Conservation (phyloP, 2,797 vertebrate species). For the Lepilemur septentrionalis region DNA sequence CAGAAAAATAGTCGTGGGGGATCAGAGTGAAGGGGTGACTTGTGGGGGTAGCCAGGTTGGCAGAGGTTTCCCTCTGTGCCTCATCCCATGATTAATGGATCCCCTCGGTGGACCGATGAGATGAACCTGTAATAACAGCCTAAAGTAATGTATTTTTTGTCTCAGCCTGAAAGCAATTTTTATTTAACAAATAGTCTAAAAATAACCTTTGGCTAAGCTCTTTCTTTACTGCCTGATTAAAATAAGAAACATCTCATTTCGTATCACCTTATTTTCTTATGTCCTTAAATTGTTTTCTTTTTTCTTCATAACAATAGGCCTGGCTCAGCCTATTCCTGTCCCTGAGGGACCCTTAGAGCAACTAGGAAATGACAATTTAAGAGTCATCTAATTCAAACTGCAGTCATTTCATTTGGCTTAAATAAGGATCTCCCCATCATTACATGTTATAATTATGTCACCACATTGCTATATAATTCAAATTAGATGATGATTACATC, state of each 20-base stretch:
- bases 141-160: neutral
- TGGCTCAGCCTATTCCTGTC: neutral
- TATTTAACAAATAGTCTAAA: constrained; percentile 39
- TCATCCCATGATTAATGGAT: neutral
- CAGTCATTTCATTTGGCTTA: constrained; percentile 37
- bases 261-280: constrained; percentile 4
- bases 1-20: neutral
- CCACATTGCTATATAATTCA: constrained; percentile 66
- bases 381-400: constrained; percentile 40
- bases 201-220: constrained; percentile 4
- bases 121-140: neutral
- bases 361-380: constrained; percentile 57
- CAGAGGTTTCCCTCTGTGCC: neutral
- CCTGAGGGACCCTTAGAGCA: constrained; percentile 24
- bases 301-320: neutral
- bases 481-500: constrained; percentile 71
- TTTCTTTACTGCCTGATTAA: constrained; percentile 30
- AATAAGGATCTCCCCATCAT: constrained; percentile 44
- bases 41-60: no score
- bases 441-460: constrained; percentile 71
- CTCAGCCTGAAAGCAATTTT: constrained; percentile 43
- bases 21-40: neutral
- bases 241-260: neutral
- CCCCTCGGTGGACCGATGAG: neutral
- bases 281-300: constrained; percentile 8